Conservation (phyloP, 64 coral and sea anemone species). For the Stichodactyla mertensii region DNA sequence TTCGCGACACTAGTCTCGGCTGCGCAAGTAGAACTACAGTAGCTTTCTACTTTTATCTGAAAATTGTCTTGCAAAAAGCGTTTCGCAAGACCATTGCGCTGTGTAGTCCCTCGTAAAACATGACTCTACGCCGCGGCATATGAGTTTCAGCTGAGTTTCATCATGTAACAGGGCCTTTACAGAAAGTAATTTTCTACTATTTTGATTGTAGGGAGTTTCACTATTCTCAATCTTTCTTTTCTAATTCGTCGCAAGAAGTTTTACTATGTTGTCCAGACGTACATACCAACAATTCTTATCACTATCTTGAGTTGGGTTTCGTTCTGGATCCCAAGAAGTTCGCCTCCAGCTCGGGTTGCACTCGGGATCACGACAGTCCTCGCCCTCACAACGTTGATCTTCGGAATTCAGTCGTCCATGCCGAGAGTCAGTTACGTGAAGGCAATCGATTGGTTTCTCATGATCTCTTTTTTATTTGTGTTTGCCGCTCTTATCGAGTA, state of each 20-base stretch:
- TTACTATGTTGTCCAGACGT: slow-evolving; percentile 85
- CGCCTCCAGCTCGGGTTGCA: slow-evolving; percentile 84
- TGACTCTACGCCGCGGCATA: no score
- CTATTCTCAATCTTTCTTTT: slow-evolving; percentile 52
- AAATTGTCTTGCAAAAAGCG: no score
- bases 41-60: no score
- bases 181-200: neutral
- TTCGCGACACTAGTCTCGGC: no score
- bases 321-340: slow-evolving; percentile 88
- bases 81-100: no score
- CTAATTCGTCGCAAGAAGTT: slow-evolving; percentile 83
- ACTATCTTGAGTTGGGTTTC: slow-evolving; percentile 87
- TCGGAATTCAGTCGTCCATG: slow-evolving; percentile 88
- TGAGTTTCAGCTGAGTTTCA: no score
- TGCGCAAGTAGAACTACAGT: no score
- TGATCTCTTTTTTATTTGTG: slow-evolving; percentile 80
- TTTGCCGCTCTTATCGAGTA: slow-evolving; percentile 83
- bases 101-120: no score
- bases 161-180: no score
- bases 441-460: slow-evolving; percentile 87
- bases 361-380: slow-evolving; percentile 95
- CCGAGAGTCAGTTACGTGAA: slow-evolving; percentile 88
- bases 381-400: slow-evolving; percentile 85
- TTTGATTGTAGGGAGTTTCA: slow-evolving; percentile 54
- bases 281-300: slow-evolving; percentile 92